Evolutionary conservation across 2,113 vertebrate genomes (phyloP), one percentile per base, ranked within the genome.

Genomic region (Aldabrachelys gigantea): DNA sequence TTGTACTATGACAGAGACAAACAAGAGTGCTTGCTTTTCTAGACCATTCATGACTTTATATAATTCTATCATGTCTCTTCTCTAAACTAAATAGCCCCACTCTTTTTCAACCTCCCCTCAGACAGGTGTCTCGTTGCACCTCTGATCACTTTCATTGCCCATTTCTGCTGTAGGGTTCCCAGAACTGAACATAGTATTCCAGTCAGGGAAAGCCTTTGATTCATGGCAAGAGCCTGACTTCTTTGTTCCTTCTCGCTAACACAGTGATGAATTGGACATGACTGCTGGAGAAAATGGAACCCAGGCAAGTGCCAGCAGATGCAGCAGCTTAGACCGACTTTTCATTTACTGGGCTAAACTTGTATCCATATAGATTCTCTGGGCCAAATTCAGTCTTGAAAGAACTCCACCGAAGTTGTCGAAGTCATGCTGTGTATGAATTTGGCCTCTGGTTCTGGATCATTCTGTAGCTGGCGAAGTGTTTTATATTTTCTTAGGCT

Each of bases 221-320:
- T 62, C 31, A 38, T 22, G 88, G 89, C 52, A 86, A 84, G n/a
- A 86, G 27, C 56, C 56, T 41, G 41, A 87, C 41, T 6, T 78
- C 24, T 24, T 41, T 50, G 69, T 75, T 79, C 7, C 90, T 47
- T 25, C 31, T 89, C 47, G 82, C 94, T 92, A 86, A 31, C 54
- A 76, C 50, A 72, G 81, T 62, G 81, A 82, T 93, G 79, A 92
- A 88, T 52, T 95, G 79, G 75, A 92, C 78, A 86, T 49, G 90
- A 38, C 56, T 90, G 59, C 49, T 94, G 88, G 69, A 78, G 65
- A 79, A 76, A 49, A 82, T 56, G 81, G 78, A 76, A 49, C 50
- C 38, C 19, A 91, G 80, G 56, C 38, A 93, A 57, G 90, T 91
- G 62, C 69, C 65, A 92, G 87, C 27, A 79, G 50, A 41, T 96